phyloP scores from a whole-genome alignment of 2,888 invertebrate species.

The Phalangium opilio region DNA sequence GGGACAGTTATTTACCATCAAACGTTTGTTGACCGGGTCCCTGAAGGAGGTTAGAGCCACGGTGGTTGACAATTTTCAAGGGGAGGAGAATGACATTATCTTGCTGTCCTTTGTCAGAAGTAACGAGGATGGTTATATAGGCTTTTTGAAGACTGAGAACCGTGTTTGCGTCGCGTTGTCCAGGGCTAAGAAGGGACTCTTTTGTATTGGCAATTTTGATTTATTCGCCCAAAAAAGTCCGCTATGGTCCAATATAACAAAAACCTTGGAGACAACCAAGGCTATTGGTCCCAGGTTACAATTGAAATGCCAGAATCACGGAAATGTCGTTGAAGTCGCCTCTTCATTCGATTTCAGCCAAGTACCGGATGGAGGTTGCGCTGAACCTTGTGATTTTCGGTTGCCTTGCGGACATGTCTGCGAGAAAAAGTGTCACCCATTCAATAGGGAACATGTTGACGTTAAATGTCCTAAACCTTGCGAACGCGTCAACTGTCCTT shows the following conservation, averaged over 20 bases:
- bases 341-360: conserved; percentile 10
- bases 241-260: conserved; percentile 13
- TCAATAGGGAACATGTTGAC: conserved; percentile 8
- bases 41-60: not conserved
- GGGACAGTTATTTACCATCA: conserved; percentile 44
- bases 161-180: conserved; percentile 40
- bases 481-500: not conserved
- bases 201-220: conserved; percentile 48
- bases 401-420: conserved; percentile 32
- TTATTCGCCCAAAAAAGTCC: conserved; percentile 8
- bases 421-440: conserved; percentile 20
- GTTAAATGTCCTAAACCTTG: conserved; percentile 10
- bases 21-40: not conserved
- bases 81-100: conserved; percentile 61
- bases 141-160: conserved; percentile 51
- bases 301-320: conserved; percentile 15
- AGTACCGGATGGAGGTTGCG: conserved; percentile 25
- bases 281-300: conserved; percentile 11
- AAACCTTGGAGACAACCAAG: conserved; percentile 4
- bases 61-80: conserved; percentile 60
- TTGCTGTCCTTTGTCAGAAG: conserved; percentile 62
- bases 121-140: conserved; percentile 48
- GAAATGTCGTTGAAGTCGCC: conserved; percentile 2
- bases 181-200: conserved; percentile 48
- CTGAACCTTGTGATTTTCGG: conserved; percentile 25